Percentiles rank a stretch among this genome's conserved stretches.
Evolutionary conservation across 1,140 invertebrate species (phyloP).

Genomic region (Contarinia nasturtii): DNA sequence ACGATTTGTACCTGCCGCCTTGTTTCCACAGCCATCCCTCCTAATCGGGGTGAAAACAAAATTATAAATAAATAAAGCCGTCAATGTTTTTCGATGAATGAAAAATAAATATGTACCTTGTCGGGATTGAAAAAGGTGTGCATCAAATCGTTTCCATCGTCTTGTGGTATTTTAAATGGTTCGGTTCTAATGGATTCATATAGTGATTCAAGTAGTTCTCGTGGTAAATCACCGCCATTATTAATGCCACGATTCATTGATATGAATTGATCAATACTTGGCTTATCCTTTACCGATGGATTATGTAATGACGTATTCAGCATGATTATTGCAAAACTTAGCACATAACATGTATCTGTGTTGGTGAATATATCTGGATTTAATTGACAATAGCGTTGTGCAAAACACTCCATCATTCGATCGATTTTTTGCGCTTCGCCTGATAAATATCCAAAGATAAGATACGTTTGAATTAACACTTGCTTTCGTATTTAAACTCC

Average conservation of each 20-base stretch:
- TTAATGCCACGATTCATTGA: constrained; percentile 96
- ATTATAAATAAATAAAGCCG: too few relatives aligned
- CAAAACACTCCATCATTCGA: constrained; percentile 99
- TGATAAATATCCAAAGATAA: too few relatives aligned
- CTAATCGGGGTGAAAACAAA: constrained; percentile 97
- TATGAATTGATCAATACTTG: constrained; percentile 89
- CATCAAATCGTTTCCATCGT: constrained; percentile 98
- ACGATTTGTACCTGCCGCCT: constrained; percentile 83
- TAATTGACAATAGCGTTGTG: constrained; percentile 88
- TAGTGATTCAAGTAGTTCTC: constrained; percentile 71
- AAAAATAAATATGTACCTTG: too few relatives aligned
- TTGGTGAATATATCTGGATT: constrained; percentile 94
- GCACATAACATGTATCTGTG: constrained; percentile 94
- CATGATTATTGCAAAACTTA: constrained; percentile 99
- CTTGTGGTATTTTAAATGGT: constrained; percentile 98
- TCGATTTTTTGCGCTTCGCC: constrained; percentile 99
- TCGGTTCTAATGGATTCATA: constrained; percentile 98
- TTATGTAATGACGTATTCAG: constrained; percentile 97
- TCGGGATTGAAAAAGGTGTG: constrained; percentile 99
- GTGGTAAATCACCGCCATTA: constrained; percentile 83
- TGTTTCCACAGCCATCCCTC: constrained; percentile 99
- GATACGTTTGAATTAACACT: too few relatives aligned
- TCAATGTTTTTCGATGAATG: too few relatives aligned
- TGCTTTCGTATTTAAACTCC: too few relatives aligned
- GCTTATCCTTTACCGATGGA: constrained; percentile 94